These are phyloP conservation scores for Notolepis coatsorum DNA, from an alignment of 2,797 vertebrate genomes.

Conservation along the genomic window DNA sequence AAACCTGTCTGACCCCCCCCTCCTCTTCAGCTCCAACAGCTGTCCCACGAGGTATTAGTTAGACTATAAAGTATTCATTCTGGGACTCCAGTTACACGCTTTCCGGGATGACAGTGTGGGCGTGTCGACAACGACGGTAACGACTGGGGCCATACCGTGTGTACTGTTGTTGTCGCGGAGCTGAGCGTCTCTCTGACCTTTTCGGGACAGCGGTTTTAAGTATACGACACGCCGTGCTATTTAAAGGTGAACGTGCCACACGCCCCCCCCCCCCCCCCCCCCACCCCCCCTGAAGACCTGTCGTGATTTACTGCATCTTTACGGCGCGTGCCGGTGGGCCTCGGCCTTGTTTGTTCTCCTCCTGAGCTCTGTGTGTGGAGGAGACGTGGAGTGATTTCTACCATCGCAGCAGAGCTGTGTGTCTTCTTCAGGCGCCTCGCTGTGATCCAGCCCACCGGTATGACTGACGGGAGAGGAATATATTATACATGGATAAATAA, in stretches of 20 bases:
- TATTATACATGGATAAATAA: too few species aligned
- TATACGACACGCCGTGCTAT: too few species aligned
- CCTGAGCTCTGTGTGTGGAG: conserved; percentile 41
- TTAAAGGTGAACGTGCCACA: too few species aligned
- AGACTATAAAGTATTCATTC: conserved; percentile 67
- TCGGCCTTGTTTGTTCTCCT: conserved; percentile 59
- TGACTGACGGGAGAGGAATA: too few species aligned
- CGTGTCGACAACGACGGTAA: too few species aligned
- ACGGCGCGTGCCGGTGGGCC: conserved; percentile 46
- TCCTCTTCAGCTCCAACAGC: conserved; percentile 58
- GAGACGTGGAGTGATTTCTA: conserved; percentile 59
- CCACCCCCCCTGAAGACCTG: too few species aligned
- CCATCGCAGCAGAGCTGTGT: conserved; percentile 32
- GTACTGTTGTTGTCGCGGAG: too few species aligned
- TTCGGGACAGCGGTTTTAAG: too few species aligned
- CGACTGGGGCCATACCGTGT: too few species aligned
- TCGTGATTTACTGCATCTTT: conserved; percentile 40
- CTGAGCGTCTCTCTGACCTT: too few species aligned
- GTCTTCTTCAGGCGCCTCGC: conserved; percentile 48
- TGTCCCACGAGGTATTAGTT: conserved; percentile 52
- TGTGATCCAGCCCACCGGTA: conserved; percentile 22
- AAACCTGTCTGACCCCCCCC: conserved; percentile 66
- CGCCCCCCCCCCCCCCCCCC: too few species aligned
- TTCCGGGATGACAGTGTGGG: too few species aligned
- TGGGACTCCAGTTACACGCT: conserved; percentile 72